Percentiles rank a stretch among this genome's conserved stretches.
Conservation (phyloP, 35 echinoderm and acorn worm species). For the Anneissia japonica region DNA sequence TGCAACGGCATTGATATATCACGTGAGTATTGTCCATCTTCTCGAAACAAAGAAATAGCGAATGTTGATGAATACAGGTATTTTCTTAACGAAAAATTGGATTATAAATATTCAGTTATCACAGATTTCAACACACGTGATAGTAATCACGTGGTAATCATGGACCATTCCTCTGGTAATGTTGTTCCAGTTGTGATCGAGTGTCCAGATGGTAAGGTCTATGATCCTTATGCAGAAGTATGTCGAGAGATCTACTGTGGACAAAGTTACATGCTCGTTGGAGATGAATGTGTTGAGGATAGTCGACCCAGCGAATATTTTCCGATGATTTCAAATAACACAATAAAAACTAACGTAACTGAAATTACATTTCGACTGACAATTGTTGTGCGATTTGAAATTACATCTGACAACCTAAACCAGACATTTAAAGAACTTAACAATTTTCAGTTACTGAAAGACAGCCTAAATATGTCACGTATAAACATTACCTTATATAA, state of each 20-base stretch:
- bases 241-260: slow-evolving; percentile 50
- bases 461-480: not conserved
- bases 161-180: slow-evolving; percentile 11
- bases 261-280: slow-evolving; percentile 28
- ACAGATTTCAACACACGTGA: slow-evolving; percentile 49
- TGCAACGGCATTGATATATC: slow-evolving; percentile 15
- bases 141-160: not conserved
- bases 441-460: not conserved
- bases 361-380: not conserved
- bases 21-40: slow-evolving; percentile 8
- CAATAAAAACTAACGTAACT: not conserved
- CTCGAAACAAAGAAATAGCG: not conserved
- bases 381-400: not conserved
- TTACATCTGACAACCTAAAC: not conserved
- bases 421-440: not conserved
- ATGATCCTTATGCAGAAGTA: slow-evolving; percentile 44
- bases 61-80: not conserved
- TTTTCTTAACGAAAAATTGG: not conserved
- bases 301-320: not conserved
- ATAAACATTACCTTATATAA: not conserved
- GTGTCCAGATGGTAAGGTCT: slow-evolving; percentile 39
- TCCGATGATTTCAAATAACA: not conserved
- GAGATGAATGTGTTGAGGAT: slow-evolving; percentile 26
- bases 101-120: slow-evolving; percentile 19
- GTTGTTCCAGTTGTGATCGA: slow-evolving; percentile 24